Evolutionary conservation across 2,113 vertebrate species (phyloP).

Genomic region (Phaethon lepturus): DNA sequence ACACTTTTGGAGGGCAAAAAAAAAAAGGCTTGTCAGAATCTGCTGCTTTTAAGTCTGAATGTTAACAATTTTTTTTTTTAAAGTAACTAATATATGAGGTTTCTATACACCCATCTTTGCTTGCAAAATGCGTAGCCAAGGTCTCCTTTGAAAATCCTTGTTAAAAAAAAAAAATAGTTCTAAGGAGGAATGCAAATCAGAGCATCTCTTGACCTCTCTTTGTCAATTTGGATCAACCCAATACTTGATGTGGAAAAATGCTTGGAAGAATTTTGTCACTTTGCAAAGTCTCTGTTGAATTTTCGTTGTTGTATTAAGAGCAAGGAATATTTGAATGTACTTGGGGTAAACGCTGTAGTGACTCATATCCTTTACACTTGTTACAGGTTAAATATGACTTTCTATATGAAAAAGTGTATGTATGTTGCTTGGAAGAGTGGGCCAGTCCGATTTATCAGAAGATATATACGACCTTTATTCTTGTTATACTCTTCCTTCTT

Average conservation of each 20-base stretch:
- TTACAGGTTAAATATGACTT: conserved; percentile 81
- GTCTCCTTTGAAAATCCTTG: neutral
- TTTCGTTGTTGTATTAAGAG: neutral
- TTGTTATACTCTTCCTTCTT: conserved; percentile 77
- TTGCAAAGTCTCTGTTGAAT: neutral
- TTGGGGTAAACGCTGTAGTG: neutral
- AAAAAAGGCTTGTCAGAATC: neutral
- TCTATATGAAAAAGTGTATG: conserved; percentile 72
- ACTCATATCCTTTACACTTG: neutral
- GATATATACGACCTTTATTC: conserved; percentile 74
- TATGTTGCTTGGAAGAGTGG: conserved; percentile 81
- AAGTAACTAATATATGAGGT: neutral
- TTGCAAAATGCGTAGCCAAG: neutral
- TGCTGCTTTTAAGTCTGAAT: neutral
- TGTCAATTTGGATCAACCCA: neutral
- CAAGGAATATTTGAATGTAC: neutral
- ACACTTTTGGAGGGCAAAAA: neutral
- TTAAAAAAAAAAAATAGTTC: neutral
- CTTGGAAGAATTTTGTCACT: neutral
- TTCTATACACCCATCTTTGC: neutral
- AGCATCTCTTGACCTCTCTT: neutral
- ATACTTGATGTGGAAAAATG: neutral
- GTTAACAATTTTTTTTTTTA: neutral
- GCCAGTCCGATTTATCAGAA: conserved; percentile 70
- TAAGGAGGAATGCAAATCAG: neutral